Conservation (phyloP, 2,797 vertebrate genomes). For the Xerus rutilus region DNA sequence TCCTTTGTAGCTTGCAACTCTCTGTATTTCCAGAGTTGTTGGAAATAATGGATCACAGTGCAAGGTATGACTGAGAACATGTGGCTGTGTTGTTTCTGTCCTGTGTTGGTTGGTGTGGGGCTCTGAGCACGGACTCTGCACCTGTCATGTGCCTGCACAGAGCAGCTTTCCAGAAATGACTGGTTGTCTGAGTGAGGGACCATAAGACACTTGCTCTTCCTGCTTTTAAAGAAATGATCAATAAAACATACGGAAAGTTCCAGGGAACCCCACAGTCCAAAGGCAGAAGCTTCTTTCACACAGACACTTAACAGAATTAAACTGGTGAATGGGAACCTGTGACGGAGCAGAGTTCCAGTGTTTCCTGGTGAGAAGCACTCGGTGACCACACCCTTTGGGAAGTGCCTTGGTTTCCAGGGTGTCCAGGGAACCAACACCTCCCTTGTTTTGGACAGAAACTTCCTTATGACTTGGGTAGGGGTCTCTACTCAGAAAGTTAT, state of each 20-base stretch:
- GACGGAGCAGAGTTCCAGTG: background rate
- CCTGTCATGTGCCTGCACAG: background rate
- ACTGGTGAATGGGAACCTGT: rapidly evolving
- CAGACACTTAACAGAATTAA: too few relatives aligned
- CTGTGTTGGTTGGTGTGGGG: rapidly evolving
- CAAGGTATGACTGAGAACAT: background rate
- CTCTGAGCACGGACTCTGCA: rapidly evolving
- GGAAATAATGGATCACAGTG: background rate
- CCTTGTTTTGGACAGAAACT: background rate
- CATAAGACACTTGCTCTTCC: background rate
- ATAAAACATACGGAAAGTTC: background rate
- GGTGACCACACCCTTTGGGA: background rate
- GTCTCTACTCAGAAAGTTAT: background rate
- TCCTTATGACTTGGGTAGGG: background rate
- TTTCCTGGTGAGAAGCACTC: background rate
- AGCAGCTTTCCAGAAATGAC: background rate
- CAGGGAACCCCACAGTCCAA: rapidly evolving
- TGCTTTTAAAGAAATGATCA: background rate
- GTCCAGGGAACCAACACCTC: background rate
- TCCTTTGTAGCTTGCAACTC: background rate
- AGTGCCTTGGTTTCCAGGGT: background rate
- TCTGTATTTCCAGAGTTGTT: background rate
- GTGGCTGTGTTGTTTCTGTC: background rate
- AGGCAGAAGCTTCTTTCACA: background rate
- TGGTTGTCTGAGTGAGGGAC: background rate